These are phyloP conservation scores for Callipepla californica DNA, from an alignment of 2,113 vertebrate genomes.

Conservation along the genomic window DNA sequence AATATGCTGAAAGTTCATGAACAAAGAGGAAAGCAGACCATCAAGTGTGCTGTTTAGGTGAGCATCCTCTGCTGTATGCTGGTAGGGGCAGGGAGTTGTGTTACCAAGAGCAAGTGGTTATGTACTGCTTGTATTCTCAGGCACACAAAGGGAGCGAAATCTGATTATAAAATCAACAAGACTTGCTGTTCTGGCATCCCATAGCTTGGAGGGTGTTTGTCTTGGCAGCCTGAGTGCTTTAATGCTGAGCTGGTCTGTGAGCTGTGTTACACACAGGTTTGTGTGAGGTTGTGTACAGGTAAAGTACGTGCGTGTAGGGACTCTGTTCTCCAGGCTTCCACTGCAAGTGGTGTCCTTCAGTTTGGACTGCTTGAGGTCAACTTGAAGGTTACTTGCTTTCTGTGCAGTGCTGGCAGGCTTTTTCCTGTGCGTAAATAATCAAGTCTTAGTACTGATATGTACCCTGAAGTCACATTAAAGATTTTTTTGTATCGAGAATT, in stretches of 20 bases:
- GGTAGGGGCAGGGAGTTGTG: rapidly evolving
- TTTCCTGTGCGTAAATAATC: not conserved
- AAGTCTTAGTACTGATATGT: not conserved
- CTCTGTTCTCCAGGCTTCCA: not conserved
- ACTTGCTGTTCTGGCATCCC: not conserved
- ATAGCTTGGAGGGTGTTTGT: not conserved
- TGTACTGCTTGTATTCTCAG: not conserved
- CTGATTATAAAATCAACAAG: not conserved
- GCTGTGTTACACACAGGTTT: not conserved
- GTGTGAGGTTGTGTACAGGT: not conserved
- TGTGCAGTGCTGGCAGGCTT: not conserved
- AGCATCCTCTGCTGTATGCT: not conserved
- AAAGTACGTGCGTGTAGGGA: rapidly evolving
- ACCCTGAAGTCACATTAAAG: not conserved
- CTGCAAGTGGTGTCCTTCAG: not conserved
- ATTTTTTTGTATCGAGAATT: not conserved
- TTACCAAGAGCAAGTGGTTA: too few relatives aligned
- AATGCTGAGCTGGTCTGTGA: not conserved
- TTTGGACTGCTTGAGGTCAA: not conserved
- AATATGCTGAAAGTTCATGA: not conserved
- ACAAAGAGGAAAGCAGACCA: rapidly evolving
- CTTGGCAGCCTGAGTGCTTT: not conserved
- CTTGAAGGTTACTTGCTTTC: not conserved
- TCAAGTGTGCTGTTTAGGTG: not conserved
- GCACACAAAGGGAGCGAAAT: not conserved